Base-by-base conservation (phyloP, 2,797 vertebrate genomes). In the Pelochelys cantorii region DNA sequence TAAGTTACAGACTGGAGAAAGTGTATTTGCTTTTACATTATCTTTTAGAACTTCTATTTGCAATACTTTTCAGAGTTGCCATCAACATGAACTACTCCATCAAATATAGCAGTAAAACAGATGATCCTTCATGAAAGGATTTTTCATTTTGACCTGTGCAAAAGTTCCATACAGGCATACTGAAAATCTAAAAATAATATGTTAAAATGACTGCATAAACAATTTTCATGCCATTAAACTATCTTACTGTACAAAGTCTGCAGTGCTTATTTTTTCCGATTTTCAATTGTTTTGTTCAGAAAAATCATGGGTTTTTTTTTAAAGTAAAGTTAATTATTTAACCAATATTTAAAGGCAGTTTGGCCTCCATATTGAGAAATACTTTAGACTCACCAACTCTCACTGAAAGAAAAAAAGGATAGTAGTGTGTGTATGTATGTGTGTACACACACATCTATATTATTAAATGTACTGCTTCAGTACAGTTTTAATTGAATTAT, bases 1-100 rank as follows among this genome's bases (percentile, higher is more conserved):
- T 99, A 98, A 96, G 80, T 54, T 0, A 0, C 29, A 11, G 3
- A 37, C 10, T 12, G 53, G 83, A 80, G 12, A 82, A 82, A 31
- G 15, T 48, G 27, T 34, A 15, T 56, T 81, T 74, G 18, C 4
- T 65, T 79, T 34, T 60, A 7, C 11, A 86, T 83, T 74, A 55
- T 37, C 14, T 48, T 87, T 52, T 77, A 74, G 37, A 85, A 80
- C 15, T 10, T 81, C 11, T 71, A 20, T 8, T 27, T 87, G n/a
- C 82, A 85, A 75, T n/a, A 77, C 56, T 54, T 14, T 56, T n/a
- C 81, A 83, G 20, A 78, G 81, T 1, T 81, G 78, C 31, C 86
- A 87, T 57, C 18, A 54, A 54, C 14, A n/a, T 1, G 4, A 88
- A 60, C 3, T 25, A 74, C 18, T 18, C 2, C n/a, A 13, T 5